A percentile compares a stretch with the other conserved stretches of the same genome.
These are phyloP conservation scores for Neomonachus schauinslandi DNA, from an alignment of 2,113 vertebrate species.

Conservation along the genomic window DNA sequence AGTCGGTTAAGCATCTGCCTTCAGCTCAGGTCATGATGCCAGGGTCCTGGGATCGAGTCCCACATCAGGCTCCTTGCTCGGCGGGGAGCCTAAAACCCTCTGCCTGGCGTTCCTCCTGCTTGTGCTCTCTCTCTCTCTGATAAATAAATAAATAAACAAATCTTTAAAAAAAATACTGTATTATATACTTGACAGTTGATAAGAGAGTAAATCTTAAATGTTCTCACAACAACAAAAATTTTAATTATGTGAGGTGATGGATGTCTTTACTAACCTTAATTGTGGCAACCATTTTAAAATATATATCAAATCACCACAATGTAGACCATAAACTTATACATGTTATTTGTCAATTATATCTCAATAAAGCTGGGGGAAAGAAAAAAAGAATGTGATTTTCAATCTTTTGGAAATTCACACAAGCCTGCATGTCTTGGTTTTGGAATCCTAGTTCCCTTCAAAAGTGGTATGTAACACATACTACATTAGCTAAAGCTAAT, in stretches of 20 bases:
- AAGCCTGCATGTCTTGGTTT: background rate
- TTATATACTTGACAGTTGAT: background rate
- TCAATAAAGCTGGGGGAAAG: background rate
- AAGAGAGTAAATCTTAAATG: background rate
- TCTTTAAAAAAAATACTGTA: background rate
- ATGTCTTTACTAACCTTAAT: background rate
- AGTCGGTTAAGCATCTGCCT: background rate
- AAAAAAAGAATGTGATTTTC: background rate
- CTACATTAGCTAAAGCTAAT: slow-evolving; percentile 19
- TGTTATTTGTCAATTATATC: background rate
- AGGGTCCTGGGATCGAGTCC: background rate
- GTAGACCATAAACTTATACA: background rate
- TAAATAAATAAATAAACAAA: no score
- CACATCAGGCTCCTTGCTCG: background rate
- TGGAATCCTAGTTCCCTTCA: background rate
- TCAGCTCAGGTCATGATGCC: background rate
- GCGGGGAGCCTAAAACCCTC: background rate
- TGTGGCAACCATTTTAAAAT: background rate
- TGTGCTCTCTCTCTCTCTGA: background rate
- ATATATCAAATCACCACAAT: background rate
- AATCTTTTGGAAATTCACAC: background rate
- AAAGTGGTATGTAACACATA: background rate
- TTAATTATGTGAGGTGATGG: background rate
- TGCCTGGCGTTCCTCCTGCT: background rate
- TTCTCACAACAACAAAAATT: background rate